Evolutionary conservation across 2,113 vertebrate species (phyloP).

Genomic region (Merops nubicus): DNA sequence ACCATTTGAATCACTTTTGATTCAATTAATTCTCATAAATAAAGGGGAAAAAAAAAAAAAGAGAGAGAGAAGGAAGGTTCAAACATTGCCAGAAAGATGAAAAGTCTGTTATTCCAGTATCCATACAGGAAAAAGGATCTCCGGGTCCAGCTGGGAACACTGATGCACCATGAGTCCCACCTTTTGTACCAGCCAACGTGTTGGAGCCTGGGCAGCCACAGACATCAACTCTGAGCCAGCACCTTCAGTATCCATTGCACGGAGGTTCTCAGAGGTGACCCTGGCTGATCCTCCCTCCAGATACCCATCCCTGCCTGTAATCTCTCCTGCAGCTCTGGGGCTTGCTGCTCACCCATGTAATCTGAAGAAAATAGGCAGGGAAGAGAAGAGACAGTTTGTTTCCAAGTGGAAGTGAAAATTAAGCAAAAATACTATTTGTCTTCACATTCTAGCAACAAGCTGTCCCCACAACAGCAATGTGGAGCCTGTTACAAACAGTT

Average conservation of each 20-base stretch:
- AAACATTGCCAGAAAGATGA: not conserved
- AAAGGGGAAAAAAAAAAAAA: not conserved
- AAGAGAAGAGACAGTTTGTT: not conserved
- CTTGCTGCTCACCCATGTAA: conserved; percentile 70
- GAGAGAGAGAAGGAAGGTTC: not conserved
- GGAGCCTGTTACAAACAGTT: not conserved
- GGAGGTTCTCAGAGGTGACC: conserved; percentile 67
- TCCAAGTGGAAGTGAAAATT: not conserved
- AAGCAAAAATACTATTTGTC: not conserved
- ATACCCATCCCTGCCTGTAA: conserved; percentile 62
- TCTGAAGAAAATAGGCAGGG: conserved; percentile 16
- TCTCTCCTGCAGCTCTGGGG: conserved; percentile 60
- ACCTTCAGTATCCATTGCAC: conserved; percentile 74
- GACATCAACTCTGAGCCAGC: conserved; percentile 68
- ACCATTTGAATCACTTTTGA: not conserved
- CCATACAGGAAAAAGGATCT: conserved; percentile 71
- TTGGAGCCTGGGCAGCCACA: conserved; percentile 60
- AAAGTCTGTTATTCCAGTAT: conserved; percentile 59
- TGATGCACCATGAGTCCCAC: conserved; percentile 57
- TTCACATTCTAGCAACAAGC: not conserved
- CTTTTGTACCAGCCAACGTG: conserved; percentile 63
- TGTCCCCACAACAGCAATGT: not conserved
- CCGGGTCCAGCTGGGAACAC: conserved; percentile 76
- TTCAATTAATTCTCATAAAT: not conserved
- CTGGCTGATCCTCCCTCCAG: conserved; percentile 40